These are phyloP conservation scores for Silurus meridionalis DNA, from an alignment of 2,113 vertebrate species.

Conservation along the genomic window DNA sequence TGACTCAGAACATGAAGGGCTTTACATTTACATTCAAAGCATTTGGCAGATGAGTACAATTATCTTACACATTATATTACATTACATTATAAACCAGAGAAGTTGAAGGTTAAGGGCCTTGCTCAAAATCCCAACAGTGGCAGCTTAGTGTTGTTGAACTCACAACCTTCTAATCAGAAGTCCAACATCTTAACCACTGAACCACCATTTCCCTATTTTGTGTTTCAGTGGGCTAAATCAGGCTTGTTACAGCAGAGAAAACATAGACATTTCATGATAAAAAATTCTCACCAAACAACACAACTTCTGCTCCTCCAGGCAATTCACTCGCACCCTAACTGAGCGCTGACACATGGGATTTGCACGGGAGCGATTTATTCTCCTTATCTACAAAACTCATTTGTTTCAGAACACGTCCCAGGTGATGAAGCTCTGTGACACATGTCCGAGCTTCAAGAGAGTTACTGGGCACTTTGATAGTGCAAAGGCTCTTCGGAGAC, in stretches of 20 bases:
- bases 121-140: too few species aligned
- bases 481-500: background rate
- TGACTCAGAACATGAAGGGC: background rate
- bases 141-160: too few species aligned
- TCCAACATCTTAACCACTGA: too few species aligned
- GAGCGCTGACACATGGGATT: background rate
- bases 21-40: too few species aligned
- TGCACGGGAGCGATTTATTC: background rate
- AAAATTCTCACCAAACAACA: background rate
- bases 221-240: background rate
- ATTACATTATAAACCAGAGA: too few species aligned
- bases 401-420: background rate
- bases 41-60: too few species aligned
- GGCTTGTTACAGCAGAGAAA: slow-evolving; percentile 7
- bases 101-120: too few species aligned
- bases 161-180: too few species aligned
- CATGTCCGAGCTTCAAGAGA: background rate
- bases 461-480: background rate
- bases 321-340: background rate
- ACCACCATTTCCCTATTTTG: too few species aligned
- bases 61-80: too few species aligned
- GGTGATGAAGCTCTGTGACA: background rate
- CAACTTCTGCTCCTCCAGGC: background rate
- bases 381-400: background rate
- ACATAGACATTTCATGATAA: background rate